A percentile compares a stretch with the other conserved stretches of the same genome.
These are phyloP conservation scores for Serilophus lunatus DNA, from an alignment of 2,113 vertebrate species.

Conservation along the genomic window DNA sequence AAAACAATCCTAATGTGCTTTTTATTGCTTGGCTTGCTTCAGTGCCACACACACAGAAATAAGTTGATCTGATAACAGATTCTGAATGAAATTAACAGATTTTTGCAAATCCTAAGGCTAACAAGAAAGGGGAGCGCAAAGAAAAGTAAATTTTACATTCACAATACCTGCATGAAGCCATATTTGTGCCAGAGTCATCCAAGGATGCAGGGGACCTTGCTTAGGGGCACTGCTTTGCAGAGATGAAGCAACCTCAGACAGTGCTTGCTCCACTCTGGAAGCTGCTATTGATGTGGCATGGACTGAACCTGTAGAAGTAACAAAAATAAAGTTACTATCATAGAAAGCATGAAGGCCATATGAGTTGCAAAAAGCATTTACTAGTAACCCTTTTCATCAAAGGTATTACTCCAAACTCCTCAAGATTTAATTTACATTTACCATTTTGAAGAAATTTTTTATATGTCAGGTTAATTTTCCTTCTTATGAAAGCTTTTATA, in stretches of 20 bases:
- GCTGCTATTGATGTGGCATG: conserved; percentile 96
- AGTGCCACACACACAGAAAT: background rate
- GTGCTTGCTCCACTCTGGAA: conserved; percentile 94
- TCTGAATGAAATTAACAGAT: background rate
- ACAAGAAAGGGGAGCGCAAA: background rate
- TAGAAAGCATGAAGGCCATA: background rate
- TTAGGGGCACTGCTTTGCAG: conserved; percentile 96
- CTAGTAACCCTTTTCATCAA: background rate
- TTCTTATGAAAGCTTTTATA: background rate
- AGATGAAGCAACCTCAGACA: conserved; percentile 95
- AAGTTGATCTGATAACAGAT: background rate
- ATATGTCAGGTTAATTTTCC: background rate
- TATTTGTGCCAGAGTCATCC: conserved; percentile 99
- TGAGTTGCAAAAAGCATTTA: background rate
- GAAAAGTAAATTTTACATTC: background rate
- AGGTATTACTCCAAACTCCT: background rate
- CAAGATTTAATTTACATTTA: background rate
- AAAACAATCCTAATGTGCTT: background rate
- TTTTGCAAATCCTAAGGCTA: background rate
- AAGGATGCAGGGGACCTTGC: conserved; percentile 94
- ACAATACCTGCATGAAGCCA: conserved; percentile 95
- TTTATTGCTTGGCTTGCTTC: background rate
- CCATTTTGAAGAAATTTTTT: background rate
- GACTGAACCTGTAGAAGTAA: conserved; percentile 82
- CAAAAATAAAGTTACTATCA: background rate